These are phyloP conservation scores for Heliothis subflexa DNA, from an alignment of 1,140 invertebrate species.

Conservation along the genomic window DNA sequence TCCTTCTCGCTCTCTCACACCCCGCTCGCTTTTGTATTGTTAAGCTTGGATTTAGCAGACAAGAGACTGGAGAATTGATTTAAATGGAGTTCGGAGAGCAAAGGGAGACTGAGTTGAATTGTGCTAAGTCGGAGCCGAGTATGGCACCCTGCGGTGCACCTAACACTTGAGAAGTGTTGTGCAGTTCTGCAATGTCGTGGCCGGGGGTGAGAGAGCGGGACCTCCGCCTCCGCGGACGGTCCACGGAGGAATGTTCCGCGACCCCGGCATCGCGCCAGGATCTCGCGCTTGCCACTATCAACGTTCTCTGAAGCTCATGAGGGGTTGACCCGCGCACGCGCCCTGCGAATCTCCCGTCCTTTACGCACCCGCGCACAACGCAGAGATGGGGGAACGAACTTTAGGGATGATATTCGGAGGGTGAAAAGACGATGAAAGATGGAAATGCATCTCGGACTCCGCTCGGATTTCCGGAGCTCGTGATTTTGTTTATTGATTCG, in stretches of 20 bases:
- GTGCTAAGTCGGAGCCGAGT: slow-evolving; percentile 48
- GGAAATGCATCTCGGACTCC: slow-evolving; percentile 83
- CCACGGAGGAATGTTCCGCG: slow-evolving; percentile 78
- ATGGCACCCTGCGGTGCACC: slow-evolving; percentile 50
- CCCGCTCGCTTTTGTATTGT: slow-evolving; percentile 62
- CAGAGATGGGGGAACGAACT: slow-evolving; percentile 63
- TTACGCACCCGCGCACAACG: slow-evolving; percentile 58
- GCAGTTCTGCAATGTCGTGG: slow-evolving; percentile 50
- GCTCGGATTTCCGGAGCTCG: slow-evolving; percentile 82
- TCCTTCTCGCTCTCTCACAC: slow-evolving; percentile 82
- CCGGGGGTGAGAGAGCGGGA: slow-evolving; percentile 81
- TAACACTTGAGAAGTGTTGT: slow-evolving; percentile 46
- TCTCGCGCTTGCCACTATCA: slow-evolving; percentile 74
- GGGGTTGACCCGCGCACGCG: slow-evolving; percentile 81
- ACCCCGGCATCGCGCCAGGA: slow-evolving; percentile 76
- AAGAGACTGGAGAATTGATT: slow-evolving; percentile 39
- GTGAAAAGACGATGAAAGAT: slow-evolving; percentile 84
- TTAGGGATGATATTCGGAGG: slow-evolving; percentile 82
- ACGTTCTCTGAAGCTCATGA: slow-evolving; percentile 75
- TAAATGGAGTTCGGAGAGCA: slow-evolving; percentile 7
- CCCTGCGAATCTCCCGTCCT: slow-evolving; percentile 59
- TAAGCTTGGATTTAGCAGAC: slow-evolving; percentile 45
- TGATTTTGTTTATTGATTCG: slow-evolving; percentile 86
- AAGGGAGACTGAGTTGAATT: slow-evolving; percentile 22
- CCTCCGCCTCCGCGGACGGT: slow-evolving; percentile 80